Evolutionary conservation across 92 coral and sea anemone genomes (phyloP).

Genomic region (Hydrozoanthus gracilis): DNA sequence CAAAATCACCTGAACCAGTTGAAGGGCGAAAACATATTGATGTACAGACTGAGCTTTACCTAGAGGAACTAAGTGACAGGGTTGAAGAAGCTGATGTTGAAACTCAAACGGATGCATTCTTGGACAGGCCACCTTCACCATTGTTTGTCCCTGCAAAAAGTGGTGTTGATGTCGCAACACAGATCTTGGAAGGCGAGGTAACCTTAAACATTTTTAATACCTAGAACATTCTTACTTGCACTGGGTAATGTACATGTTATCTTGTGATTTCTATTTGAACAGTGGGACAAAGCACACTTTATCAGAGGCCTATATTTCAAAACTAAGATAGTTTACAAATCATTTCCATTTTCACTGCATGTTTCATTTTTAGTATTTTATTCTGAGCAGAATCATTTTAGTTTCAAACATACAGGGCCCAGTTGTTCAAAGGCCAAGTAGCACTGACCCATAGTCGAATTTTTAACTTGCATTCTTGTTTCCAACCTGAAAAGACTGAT

Average conservation of each 20-base stretch:
- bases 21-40: conserved; percentile 98
- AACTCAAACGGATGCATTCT: conserved; percentile 97
- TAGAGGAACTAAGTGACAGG: conserved; percentile 95
- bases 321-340: too few relatives aligned
- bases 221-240: background rate
- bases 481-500: too few relatives aligned
- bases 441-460: too few relatives aligned
- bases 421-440: too few relatives aligned
- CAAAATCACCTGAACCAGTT: conserved; percentile 95
- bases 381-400: too few relatives aligned
- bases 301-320: too few relatives aligned
- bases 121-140: conserved; percentile 97
- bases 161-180: conserved; percentile 98
- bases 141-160: conserved; percentile 96
- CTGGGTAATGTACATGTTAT: background rate
- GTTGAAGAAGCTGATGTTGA: conserved; percentile 99
- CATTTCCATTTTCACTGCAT: too few relatives aligned
- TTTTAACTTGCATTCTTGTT: too few relatives aligned
- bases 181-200: conserved; percentile 97
- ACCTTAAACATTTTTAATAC: background rate
- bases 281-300: too few relatives aligned
- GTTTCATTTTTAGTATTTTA: too few relatives aligned
- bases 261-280: too few relatives aligned
- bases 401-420: too few relatives aligned
- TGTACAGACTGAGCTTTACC: conserved; percentile 95